Evolutionary conservation across 2,888 invertebrate genomes (phyloP).

Genomic region (Erebia aethiops): DNA sequence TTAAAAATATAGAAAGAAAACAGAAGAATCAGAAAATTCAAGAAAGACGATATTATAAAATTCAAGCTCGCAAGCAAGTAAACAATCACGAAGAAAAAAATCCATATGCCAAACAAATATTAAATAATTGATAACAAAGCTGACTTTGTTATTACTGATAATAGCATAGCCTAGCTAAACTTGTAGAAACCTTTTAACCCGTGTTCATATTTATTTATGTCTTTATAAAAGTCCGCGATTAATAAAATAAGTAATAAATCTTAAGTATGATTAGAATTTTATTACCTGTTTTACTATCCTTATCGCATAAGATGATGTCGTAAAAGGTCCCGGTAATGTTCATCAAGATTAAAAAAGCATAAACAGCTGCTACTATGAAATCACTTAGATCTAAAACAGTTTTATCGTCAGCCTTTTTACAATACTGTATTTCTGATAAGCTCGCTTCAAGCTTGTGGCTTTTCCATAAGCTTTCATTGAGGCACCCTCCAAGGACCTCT

Average conservation of each 20-base stretch:
- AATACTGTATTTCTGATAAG: constrained; percentile 57
- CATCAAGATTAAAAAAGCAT: constrained; percentile 56
- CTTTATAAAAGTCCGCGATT: neutral
- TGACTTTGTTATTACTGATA: too few relatives aligned
- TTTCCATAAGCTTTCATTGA: constrained; percentile 61
- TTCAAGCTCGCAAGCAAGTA: too few relatives aligned
- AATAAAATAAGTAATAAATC: neutral
- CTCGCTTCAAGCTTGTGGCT: constrained; percentile 59
- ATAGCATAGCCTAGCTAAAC: neutral
- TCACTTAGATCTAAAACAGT: constrained; percentile 55
- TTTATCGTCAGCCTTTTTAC: constrained; percentile 54
- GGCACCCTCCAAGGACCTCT: constrained; percentile 62
- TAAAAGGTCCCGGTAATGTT: constrained; percentile 66
- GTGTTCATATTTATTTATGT: neutral
- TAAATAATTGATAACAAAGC: too few relatives aligned
- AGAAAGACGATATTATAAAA: too few relatives aligned
- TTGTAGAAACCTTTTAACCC: neutral
- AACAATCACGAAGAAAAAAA: too few relatives aligned
- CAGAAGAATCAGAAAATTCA: too few relatives aligned
- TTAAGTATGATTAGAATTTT: constrained; percentile 10
- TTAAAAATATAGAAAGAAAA: too few relatives aligned
- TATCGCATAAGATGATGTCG: constrained; percentile 44
- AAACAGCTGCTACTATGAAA: constrained; percentile 56
- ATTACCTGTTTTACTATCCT: constrained; percentile 54
- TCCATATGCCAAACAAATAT: too few relatives aligned